phyloP scores from a whole-genome alignment of 1,140 invertebrate species.

The Camponotus pennsylvanicus region DNA sequence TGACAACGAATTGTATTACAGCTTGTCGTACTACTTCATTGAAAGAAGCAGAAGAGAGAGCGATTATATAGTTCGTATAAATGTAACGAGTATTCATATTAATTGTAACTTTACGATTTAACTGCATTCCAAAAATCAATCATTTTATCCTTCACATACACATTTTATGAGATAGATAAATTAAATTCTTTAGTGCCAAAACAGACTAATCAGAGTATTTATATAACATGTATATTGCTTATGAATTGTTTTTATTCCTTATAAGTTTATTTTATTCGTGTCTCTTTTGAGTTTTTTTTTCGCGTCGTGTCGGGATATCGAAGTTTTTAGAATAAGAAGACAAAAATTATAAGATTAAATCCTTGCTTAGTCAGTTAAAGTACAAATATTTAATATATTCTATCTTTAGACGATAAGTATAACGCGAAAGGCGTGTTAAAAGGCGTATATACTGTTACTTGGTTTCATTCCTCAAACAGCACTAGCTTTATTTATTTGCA shows the following conservation, averaged over 20 bases:
- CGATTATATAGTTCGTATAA: constrained; percentile 41
- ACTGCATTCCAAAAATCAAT: constrained; percentile 61
- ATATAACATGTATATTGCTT: constrained; percentile 62
- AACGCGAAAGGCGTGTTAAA: constrained; percentile 76
- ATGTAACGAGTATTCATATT: constrained; percentile 45
- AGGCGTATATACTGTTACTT: constrained; percentile 75
- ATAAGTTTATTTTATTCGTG: constrained; percentile 74
- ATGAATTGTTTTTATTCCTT: constrained; percentile 68
- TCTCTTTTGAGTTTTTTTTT: constrained; percentile 65
- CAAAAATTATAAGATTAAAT: constrained; percentile 78
- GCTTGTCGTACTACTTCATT: constrained; percentile 30
- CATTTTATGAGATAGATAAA: constrained; percentile 28
- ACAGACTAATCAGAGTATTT: constrained; percentile 65
- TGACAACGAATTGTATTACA: constrained; percentile 47
- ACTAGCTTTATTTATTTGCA: constrained; percentile 78
- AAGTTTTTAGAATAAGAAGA: constrained; percentile 69
- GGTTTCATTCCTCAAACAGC: constrained; percentile 81
- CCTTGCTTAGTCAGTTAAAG: constrained; percentile 86
- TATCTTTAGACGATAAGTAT: constrained; percentile 80
- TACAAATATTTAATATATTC: constrained; percentile 86
- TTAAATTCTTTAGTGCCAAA: constrained; percentile 82
- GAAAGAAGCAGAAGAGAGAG: constrained; percentile 30
- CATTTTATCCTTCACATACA: constrained; percentile 43
- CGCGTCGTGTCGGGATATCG: constrained; percentile 57
- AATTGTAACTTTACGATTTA: constrained; percentile 56